A percentile compares a stretch with the other conserved stretches of the same genome.
Evolutionary conservation across 1,140 invertebrate genomes (phyloP).

Genomic region (Sipha flava): DNA sequence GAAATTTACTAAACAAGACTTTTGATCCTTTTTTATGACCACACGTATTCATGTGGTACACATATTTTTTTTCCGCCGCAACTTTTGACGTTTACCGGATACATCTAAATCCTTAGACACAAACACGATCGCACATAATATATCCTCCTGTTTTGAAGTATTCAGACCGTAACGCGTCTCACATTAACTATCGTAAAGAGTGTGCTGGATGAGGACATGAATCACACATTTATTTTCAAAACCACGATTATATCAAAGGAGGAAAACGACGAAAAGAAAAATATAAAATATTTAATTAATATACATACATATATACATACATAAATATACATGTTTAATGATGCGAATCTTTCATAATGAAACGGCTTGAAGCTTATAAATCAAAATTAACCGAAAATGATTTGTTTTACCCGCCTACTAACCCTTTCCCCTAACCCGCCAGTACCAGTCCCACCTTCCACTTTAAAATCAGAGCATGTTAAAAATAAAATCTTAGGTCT

Average conservation of each 20-base stretch:
- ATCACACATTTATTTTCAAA: slow-evolving; percentile 22
- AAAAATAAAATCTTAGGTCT: slow-evolving; percentile 27
- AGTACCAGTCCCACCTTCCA: background rate
- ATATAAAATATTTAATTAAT: background rate
- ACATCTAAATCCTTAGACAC: background rate
- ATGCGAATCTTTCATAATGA: slow-evolving; percentile 4
- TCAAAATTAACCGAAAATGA: slow-evolving; percentile 30
- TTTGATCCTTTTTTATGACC: background rate
- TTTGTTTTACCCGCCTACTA: slow-evolving; percentile 14
- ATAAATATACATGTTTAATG: background rate
- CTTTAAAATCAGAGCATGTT: background rate
- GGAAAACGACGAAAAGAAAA: background rate
- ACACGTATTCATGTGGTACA: background rate
- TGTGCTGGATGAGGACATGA: background rate
- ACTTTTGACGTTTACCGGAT: background rate
- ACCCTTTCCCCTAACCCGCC: background rate
- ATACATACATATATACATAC: background rate
- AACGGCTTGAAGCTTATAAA: background rate
- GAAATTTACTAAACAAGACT: background rate
- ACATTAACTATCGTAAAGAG: background rate
- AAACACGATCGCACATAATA: background rate
- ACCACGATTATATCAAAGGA: background rate
- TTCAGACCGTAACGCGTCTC: background rate
- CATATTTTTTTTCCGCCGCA: background rate
- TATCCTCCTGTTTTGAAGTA: background rate